These are phyloP conservation scores for Tauraco hartlaubi DNA, from an alignment of 2,797 vertebrate species.

Conservation along the genomic window DNA sequence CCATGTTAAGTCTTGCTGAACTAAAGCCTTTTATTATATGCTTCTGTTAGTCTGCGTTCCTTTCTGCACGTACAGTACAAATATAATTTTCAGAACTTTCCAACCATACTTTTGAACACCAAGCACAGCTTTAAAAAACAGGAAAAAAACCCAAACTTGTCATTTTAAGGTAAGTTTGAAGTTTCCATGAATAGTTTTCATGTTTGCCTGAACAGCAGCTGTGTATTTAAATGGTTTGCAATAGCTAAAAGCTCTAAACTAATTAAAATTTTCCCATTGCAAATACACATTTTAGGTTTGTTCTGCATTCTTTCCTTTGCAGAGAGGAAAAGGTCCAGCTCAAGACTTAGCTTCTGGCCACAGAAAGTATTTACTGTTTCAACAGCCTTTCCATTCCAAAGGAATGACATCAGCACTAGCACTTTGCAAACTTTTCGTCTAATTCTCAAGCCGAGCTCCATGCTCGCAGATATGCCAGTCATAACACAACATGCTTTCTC, in stretches of 20 bases:
- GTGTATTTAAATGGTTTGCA: constrained; percentile 67
- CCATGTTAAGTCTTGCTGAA: constrained; percentile 7
- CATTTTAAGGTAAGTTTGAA: constrained; percentile 69
- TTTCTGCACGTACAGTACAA: constrained; percentile 56
- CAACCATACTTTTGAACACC: constrained; percentile 33
- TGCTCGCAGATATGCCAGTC: constrained; percentile 65
- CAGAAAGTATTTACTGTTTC: constrained; percentile 77
- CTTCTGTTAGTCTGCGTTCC: neutral
- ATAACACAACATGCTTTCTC: constrained; percentile 65
- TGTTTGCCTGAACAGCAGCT: constrained; percentile 70
- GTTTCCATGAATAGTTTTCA: constrained; percentile 72
- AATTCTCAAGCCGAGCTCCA: constrained; percentile 80
- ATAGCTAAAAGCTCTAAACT: constrained; percentile 69
- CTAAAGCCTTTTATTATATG: constrained; percentile 3
- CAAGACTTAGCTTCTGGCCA: constrained; percentile 72
- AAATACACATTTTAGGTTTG: constrained; percentile 75
- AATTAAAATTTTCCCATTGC: constrained; percentile 76
- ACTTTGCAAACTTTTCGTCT: constrained; percentile 74
- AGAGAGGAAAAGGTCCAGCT: constrained; percentile 72
- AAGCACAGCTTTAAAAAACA: constrained; percentile 26
- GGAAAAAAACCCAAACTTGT: neutral
- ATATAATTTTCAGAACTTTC: constrained; percentile 43
- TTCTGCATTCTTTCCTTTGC: constrained; percentile 75
- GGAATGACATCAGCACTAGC: constrained; percentile 81
- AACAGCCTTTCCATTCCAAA: constrained; percentile 74